Percentiles rank a stretch among this genome's conserved stretches.
phyloP scores from a whole-genome alignment of 1,140 invertebrate genomes.

The Wasmannia auropunctata region DNA sequence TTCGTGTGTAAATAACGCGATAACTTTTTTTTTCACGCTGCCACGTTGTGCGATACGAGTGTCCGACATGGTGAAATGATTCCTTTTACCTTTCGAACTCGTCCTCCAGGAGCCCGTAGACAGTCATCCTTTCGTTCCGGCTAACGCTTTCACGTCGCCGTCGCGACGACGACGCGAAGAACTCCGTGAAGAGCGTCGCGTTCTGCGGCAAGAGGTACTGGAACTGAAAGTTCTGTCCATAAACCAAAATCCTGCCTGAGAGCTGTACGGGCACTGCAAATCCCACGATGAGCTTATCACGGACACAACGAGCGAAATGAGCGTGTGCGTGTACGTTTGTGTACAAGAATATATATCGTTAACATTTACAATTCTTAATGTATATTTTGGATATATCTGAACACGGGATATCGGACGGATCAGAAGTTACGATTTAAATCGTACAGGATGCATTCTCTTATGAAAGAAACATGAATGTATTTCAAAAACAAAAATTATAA shows the following conservation, averaged over 20 bases:
- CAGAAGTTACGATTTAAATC: not conserved
- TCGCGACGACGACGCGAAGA: conserved; percentile 65
- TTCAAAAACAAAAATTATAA: not conserved
- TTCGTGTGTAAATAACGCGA: not conserved
- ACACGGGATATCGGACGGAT: not conserved
- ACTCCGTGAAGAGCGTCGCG: conserved; percentile 81
- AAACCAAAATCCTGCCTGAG: conserved; percentile 78
- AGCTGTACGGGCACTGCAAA: conserved; percentile 82
- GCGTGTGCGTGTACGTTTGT: not conserved
- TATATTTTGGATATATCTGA: not conserved
- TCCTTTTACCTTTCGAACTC: conserved; percentile 77
- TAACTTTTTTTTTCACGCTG: not conserved
- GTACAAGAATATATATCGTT: not conserved
- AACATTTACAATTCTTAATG: not conserved
- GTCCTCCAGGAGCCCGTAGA: conserved; percentile 75
- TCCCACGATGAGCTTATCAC: conserved; percentile 81
- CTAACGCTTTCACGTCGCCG: conserved; percentile 62
- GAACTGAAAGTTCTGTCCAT: conserved; percentile 84
- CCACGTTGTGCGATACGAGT: not conserved
- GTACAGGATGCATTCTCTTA: not conserved
- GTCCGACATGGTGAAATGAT: not conserved
- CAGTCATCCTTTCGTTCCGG: conserved; percentile 63
- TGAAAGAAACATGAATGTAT: not conserved
- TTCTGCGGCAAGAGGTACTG: conserved; percentile 84
- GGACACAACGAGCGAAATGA: conserved; percentile 10